Evolutionary conservation across 2,888 invertebrate species (phyloP).

Genomic region (Quadroppia sp.): DNA sequence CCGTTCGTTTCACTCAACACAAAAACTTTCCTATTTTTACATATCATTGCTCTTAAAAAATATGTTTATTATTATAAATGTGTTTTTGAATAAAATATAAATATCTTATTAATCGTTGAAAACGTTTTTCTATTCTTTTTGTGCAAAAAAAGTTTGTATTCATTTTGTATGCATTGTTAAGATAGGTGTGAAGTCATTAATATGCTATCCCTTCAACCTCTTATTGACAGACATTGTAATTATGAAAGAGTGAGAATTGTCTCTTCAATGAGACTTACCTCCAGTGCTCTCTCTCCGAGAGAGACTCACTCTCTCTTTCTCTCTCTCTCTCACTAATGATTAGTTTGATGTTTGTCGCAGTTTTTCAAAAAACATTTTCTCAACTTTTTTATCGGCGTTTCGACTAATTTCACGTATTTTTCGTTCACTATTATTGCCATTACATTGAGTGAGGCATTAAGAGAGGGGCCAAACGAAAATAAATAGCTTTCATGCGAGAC

Average conservation of each 20-base stretch:
- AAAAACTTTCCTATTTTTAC: neutral
- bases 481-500: constrained; percentile 16
- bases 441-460: neutral
- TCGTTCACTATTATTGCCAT: neutral
- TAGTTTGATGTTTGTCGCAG: neutral
- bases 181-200: constrained; percentile 17
- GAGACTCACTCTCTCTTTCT: too few species aligned
- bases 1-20: constrained; percentile 7
- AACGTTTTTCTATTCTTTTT: neutral
- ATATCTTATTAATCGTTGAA: neutral
- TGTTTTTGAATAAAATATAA: neutral
- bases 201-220: neutral
- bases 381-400: constrained; percentile 20
- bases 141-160: neutral
- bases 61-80: constrained; percentile 10
- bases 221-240: constrained; percentile 26
- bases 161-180: neutral
- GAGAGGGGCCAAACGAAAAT: neutral
- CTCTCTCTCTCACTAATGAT: neutral
- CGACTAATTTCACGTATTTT: constrained; percentile 12
- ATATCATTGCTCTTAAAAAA: constrained; percentile 5
- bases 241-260: constrained; percentile 6
- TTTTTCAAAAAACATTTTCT: neutral
- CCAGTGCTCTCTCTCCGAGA: neutral
- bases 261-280: neutral